phyloP scores from a whole-genome alignment of 2,113 vertebrate species.

The Erythrocercus mccallii region DNA sequence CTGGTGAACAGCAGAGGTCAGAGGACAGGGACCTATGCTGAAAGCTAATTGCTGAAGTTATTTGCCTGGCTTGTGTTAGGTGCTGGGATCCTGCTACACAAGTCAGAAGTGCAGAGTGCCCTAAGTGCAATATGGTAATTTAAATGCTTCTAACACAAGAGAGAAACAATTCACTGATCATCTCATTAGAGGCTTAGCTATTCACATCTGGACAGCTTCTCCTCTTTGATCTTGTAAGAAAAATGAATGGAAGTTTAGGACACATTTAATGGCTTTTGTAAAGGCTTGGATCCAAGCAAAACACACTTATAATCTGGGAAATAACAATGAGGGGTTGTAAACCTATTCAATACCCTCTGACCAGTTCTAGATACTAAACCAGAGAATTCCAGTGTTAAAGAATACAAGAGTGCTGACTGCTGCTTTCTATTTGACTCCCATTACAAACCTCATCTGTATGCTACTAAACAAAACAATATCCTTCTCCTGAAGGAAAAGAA shows the following conservation, averaged over 20 bases:
- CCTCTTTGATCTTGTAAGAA: slow-evolving; percentile 36
- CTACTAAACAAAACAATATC: neutral
- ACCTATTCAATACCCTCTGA: neutral
- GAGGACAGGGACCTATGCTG: neutral
- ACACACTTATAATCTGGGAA: neutral
- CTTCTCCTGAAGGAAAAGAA: neutral
- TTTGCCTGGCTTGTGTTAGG: slow-evolving; percentile 31
- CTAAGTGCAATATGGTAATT: slow-evolving; percentile 13
- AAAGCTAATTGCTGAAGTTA: slow-evolving; percentile 40
- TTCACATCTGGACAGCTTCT: slow-evolving; percentile 40
- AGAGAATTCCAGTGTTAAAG: neutral
- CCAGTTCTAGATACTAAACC: neutral
- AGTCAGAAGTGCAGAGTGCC: neutral
- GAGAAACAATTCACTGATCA: slow-evolving; percentile 30
- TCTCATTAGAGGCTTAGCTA: slow-evolving; percentile 33
- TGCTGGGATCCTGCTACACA: neutral
- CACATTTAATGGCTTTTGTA: slow-evolving; percentile 13
- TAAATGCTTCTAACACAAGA: slow-evolving; percentile 37
- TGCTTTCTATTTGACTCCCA: slow-evolving; percentile 12
- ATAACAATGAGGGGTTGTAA: neutral
- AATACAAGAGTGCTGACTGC: neutral
- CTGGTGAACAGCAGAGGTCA: neutral
- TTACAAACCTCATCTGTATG: neutral
- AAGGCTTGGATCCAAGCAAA: slow-evolving; percentile 41
- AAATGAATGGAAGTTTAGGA: slow-evolving; percentile 12